Evolutionary conservation across 2,888 invertebrate genomes (phyloP).

Genomic region (Drosophila algonquin): DNA sequence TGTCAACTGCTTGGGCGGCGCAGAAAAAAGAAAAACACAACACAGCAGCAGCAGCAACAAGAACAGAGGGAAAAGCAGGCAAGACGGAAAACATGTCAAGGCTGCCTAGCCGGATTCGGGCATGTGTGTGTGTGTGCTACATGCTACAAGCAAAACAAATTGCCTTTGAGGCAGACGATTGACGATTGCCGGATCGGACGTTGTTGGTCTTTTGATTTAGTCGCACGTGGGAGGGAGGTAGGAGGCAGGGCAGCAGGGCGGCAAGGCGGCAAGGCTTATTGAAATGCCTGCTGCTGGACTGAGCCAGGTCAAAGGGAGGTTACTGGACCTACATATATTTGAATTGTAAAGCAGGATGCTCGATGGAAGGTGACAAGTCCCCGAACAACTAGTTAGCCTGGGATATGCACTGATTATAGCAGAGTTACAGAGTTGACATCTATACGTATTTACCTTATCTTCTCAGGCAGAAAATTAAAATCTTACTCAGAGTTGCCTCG

Average conservation of each 20-base stretch:
- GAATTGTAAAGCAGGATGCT: conserved; percentile 32
- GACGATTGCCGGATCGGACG: conserved; percentile 36
- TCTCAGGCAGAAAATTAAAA: conserved; percentile 40
- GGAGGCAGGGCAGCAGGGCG: too few species aligned
- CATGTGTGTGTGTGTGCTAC: conserved; percentile 17
- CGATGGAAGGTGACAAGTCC: conserved; percentile 13
- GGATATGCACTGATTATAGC: conserved; percentile 1
- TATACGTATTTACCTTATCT: conserved; percentile 10
- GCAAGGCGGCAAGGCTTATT: conserved; percentile 17
- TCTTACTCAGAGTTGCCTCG: conserved; percentile 1
- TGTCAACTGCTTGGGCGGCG: conserved; percentile 56
- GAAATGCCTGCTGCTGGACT: conserved; percentile 17
- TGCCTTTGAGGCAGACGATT: conserved; percentile 51
- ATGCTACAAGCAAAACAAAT: conserved; percentile 61
- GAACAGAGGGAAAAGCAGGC: background rate
- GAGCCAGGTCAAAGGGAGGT: conserved; percentile 23
- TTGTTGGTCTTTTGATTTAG: conserved; percentile 1
- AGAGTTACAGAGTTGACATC: background rate
- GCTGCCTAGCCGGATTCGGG: conserved; percentile 8
- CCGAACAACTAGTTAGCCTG: conserved; percentile 4
- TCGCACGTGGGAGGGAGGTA: background rate
- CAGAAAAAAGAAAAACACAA: conserved; percentile 22
- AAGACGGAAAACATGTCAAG: conserved; percentile 20
- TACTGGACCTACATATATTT: conserved; percentile 15
- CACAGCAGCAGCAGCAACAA: conserved; percentile 8